Percentiles rank a stretch among this genome's conserved stretches.
Evolutionary conservation across 2,113 vertebrate species (phyloP).

Genomic region (Phodopus roborovskii): DNA sequence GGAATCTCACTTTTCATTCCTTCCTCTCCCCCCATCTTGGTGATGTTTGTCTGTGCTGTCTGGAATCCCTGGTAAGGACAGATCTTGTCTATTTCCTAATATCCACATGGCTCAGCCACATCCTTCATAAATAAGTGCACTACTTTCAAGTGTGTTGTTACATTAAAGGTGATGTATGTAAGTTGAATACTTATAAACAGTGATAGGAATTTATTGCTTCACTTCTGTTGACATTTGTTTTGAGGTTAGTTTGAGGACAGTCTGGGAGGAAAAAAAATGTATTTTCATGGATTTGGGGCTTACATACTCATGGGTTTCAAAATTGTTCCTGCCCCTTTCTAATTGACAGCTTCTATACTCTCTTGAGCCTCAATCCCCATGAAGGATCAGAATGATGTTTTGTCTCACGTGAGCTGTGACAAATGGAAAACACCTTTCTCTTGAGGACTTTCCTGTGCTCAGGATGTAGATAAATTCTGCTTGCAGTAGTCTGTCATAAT

Average conservation of each 20-base stretch:
- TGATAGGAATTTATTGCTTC: not conserved
- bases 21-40: not conserved
- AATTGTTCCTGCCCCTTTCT: not conserved
- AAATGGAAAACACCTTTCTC: constrained; percentile 9
- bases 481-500: not conserved
- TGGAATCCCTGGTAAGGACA: not conserved
- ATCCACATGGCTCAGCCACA: not conserved
- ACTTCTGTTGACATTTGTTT: constrained; percentile 30
- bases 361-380: not conserved
- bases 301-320: not conserved
- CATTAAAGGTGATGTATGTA: not conserved
- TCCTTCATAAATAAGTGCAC: not conserved
- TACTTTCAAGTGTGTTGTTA: not conserved
- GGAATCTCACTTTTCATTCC: not conserved
- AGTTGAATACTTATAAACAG: not conserved
- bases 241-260: not conserved
- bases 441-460: not conserved
- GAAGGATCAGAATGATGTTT: not conserved
- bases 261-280: not conserved
- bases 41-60: not conserved
- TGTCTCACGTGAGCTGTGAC: not conserved
- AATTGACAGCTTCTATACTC: not conserved
- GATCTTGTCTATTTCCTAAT: constrained; percentile 6
- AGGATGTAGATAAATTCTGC: not conserved
- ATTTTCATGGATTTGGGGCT: not conserved